Evolutionary conservation across 2,797 vertebrate species (phyloP).

Genomic region (Spinus pinus): DNA sequence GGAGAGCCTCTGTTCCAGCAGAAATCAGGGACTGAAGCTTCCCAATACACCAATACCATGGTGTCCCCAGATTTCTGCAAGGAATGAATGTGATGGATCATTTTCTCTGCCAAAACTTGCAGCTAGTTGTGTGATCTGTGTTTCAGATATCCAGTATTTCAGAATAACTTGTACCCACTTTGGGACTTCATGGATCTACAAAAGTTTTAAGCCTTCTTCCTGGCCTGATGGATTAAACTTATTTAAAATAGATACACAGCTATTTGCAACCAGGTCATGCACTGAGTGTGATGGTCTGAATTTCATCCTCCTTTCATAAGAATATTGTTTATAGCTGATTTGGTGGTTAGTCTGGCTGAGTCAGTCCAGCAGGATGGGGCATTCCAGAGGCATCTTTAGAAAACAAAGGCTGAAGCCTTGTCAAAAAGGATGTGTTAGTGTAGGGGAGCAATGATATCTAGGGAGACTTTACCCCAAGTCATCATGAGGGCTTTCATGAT

Average conservation of each 20-base stretch:
- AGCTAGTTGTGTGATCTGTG: neutral
- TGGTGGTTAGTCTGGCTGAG: neutral
- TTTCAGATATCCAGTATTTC: neutral
- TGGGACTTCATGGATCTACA: neutral
- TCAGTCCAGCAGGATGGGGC: neutral
- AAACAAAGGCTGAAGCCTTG: slow-evolving; percentile 42
- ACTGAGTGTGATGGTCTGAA: neutral
- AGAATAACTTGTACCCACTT: neutral
- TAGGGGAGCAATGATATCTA: neutral
- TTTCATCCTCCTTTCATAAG: neutral
- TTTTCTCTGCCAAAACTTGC: neutral
- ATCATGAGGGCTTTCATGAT: neutral
- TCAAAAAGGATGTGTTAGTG: slow-evolving; percentile 5
- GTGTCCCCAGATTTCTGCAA: neutral
- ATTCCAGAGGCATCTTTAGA: slow-evolving; percentile 38
- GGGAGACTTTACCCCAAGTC: slow-evolving; percentile 25
- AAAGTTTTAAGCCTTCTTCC: neutral
- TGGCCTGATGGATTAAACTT: neutral
- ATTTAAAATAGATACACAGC: neutral
- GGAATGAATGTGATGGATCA: neutral
- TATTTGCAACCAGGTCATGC: neutral
- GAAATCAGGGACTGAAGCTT: neutral
- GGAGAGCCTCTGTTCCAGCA: neutral
- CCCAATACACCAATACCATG: accelerated
- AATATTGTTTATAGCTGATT: neutral